Evolutionary conservation across 1,140 invertebrate genomes (phyloP).

Genomic region (Panonychus citri): DNA sequence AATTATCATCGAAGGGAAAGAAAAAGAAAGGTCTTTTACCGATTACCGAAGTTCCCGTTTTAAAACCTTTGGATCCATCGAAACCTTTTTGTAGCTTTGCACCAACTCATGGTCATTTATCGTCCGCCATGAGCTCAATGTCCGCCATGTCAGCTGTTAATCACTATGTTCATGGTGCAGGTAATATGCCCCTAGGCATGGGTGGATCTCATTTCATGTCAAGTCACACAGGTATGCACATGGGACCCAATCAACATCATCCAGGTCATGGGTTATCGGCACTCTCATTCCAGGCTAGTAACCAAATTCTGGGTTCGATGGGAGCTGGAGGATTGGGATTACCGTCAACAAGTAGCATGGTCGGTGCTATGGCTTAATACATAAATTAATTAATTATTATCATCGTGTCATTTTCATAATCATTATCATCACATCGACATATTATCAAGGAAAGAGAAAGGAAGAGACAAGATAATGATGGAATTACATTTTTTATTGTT

Average conservation of each 20-base stretch:
- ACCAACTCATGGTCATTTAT: constrained; percentile 4
- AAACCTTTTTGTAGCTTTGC: constrained; percentile 4
- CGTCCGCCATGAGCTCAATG: constrained; percentile 11
- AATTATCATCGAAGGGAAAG: constrained; percentile 22
- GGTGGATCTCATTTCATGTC: constrained; percentile 1
- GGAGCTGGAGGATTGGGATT: constrained; percentile 1
- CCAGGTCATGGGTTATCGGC: constrained; percentile 1
- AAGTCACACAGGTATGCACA: neutral
- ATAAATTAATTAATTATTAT: too few relatives aligned
- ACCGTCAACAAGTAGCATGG: constrained; percentile 5
- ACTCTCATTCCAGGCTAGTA: neutral
- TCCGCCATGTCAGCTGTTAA: constrained; percentile 11
- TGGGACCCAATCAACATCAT: neutral
- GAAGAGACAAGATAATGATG: too few relatives aligned
- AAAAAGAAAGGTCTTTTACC: constrained; percentile 9
- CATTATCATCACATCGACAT: too few relatives aligned
- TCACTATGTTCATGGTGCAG: constrained; percentile 8
- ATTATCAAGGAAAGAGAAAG: too few relatives aligned
- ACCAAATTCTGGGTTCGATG: constrained; percentile 2
- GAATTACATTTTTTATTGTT: too few relatives aligned
- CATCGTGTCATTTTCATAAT: too few relatives aligned
- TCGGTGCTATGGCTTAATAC: constrained; percentile 8
- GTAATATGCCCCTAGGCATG: neutral
- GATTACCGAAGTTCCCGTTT: constrained; percentile 3
- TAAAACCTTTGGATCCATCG: constrained; percentile 9